Evolutionary conservation across 2,113 vertebrate genomes (phyloP), one percentile per base, ranked within the genome.

Genomic region (Aphelocoma coerulescens): DNA sequence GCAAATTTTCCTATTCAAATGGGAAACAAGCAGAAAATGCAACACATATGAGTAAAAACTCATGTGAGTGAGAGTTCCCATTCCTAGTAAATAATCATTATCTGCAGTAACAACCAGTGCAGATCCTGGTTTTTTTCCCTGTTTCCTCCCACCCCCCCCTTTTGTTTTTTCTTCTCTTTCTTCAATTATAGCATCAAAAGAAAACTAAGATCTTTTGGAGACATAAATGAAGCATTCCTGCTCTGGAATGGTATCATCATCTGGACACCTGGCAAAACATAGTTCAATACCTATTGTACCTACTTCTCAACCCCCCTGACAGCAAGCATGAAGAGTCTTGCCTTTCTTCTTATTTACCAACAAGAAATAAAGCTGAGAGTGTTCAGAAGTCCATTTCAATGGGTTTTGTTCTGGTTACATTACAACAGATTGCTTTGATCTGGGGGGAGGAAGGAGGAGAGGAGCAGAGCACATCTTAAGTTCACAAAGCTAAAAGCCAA

Each of bases 401-500:
- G 51, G 20, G 21, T 87, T 85, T 90, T 85, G 43, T 37, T 82
- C 93, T 91, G 67, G 91, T 94, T 92, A 96, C 78, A 91, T 73
- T 93, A 83, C 21, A 89, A 73, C 59, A 85, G 51, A 80, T 58
- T 71, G 66, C 89, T 89, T 97, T 97, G 94, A 95, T 97, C 81
- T 74, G 59, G 66, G 75, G 71, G 52, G 55, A 94, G 81, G 49
- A 44, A 62, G 73, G 46, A 93, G 93, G 74, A 96, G 80, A 55
- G 41, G 54, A 93, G 46, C 39, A 81, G 78, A 94, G 85, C 93
- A 96, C 72, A 63, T 92, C 94, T 94, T 93, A 92, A 90, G 91
- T 96, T 97, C 57, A 82, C 90, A 68, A 94, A 93, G 95, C 92
- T 73, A 91, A 95, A 96, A 96, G 90, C 95, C 93, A 97, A 95